Evolutionary conservation across 2,113 vertebrate genomes (phyloP), one percentile per base, ranked within the genome.

Genomic region (Rhea americana): DNA sequence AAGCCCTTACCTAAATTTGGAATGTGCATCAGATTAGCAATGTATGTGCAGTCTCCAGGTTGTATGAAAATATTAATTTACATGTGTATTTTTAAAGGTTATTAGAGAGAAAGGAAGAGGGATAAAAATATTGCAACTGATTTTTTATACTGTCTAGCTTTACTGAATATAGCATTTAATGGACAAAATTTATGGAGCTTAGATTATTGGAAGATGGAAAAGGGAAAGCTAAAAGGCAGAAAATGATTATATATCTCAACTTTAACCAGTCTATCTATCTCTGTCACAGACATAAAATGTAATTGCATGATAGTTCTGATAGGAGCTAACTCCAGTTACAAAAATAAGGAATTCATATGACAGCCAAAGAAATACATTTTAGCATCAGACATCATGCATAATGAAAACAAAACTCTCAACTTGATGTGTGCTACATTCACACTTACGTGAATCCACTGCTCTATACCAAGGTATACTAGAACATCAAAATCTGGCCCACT

Each of bases 401-500:
- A 39, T 22, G n/a, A 70, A 86, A 91, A 63, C 39, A 90, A 71
- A 87, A 28, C 53, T 86, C 70, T 88, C 39, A 67, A 39, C 1
- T 1, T 20, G 25, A 79, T 10, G 58, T 58, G 15, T 24, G 5
- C 4, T 3, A 63, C 24, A 12, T 37, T 48, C 21, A 76, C 17
- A 4, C 9, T 25, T 14, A 15, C 0, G 0, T 70, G 76, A 91
- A 89, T 28, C 35, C 26, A 14, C 3, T 92, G 9, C 14, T 45
- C 14, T 68, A n/a, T 47, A 32, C 43, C 47, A 55, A 24, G 21
- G 4, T 59, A 9, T 19, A n/a, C 28, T 13, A 79, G 15, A 77
- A 4, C 37, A 68, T 2, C 26, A 59, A n/a, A 48, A 35, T 13
- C 79, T 72, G 47, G 30, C 17, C 37, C 70, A 67, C 16, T 3